These are phyloP conservation scores for Opisthocomus hoazin DNA, from an alignment of 2,113 vertebrate species.

Conservation along the genomic window DNA sequence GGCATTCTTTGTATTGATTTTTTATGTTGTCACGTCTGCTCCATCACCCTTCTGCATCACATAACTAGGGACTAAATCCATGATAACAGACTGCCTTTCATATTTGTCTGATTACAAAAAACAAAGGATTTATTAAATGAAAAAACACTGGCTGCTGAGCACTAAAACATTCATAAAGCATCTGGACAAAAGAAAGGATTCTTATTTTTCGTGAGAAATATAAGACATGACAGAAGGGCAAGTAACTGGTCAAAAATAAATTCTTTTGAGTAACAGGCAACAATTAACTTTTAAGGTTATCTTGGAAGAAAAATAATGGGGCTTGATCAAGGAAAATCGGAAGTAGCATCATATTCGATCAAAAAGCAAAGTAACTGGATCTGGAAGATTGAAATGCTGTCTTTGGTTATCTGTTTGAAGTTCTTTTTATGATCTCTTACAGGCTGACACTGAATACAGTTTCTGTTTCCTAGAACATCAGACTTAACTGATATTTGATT, in stretches of 20 bases:
- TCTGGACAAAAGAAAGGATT: background rate
- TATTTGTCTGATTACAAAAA: background rate
- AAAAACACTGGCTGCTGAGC: background rate
- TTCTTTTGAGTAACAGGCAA: background rate
- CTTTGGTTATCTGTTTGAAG: background rate
- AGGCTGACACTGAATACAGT: background rate
- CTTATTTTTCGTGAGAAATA: background rate
- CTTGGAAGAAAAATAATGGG: rapidly evolving
- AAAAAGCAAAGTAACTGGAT: background rate
- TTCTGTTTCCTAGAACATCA: background rate
- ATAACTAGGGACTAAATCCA: background rate
- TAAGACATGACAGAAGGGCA: background rate
- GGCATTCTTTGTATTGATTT: background rate
- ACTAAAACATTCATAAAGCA: background rate
- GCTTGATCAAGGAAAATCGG: background rate
- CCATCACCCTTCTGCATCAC: background rate
- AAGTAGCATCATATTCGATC: background rate
- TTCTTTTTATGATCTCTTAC: background rate
- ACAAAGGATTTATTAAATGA: background rate
- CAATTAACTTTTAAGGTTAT: background rate
- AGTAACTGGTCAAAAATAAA: background rate
- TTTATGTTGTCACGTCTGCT: background rate
- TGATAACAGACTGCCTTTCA: background rate
- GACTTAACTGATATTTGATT: background rate
- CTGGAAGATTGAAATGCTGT: background rate